These are phyloP conservation scores for Cyanoderma ruficeps DNA, from an alignment of 2,113 vertebrate species.

Conservation along the genomic window DNA sequence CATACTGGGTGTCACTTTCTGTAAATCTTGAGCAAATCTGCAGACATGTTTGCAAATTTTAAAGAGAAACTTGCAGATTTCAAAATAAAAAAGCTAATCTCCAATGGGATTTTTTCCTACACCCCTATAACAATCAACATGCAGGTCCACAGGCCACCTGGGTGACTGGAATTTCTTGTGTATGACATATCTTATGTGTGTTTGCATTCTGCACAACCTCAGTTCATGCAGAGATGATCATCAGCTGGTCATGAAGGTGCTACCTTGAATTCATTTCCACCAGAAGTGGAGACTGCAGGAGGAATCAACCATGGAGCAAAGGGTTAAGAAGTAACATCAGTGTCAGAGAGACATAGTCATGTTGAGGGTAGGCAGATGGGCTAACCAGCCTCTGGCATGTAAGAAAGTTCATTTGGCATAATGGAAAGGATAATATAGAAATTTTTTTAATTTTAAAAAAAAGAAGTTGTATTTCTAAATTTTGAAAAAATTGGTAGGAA, in stretches of 20 bases:
- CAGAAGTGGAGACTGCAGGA: neutral
- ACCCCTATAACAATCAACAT: neutral
- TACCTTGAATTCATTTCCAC: neutral
- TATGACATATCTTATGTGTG: neutral
- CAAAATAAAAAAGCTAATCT: neutral
- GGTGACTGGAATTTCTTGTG: neutral
- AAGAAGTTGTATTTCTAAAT: neutral
- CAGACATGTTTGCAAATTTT: neutral
- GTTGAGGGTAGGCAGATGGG: neutral
- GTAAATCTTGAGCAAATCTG: neutral
- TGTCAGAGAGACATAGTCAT: neutral
- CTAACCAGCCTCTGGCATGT: neutral
- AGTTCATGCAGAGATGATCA: neutral
- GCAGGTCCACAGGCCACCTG: neutral
- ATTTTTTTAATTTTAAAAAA: too few relatives aligned
- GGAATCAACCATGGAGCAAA: neutral
- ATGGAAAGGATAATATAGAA: neutral
- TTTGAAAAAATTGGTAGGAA: neutral
- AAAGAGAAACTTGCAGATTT: neutral
- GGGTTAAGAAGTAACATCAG: neutral
- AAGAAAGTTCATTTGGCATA: neutral
- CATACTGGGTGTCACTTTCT: neutral
- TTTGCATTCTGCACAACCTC: neutral
- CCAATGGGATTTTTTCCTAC: neutral
- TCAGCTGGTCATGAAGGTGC: neutral